Conservation (phyloP, 2,797 vertebrate genomes). For the Hoplostethus mediterraneus region DNA sequence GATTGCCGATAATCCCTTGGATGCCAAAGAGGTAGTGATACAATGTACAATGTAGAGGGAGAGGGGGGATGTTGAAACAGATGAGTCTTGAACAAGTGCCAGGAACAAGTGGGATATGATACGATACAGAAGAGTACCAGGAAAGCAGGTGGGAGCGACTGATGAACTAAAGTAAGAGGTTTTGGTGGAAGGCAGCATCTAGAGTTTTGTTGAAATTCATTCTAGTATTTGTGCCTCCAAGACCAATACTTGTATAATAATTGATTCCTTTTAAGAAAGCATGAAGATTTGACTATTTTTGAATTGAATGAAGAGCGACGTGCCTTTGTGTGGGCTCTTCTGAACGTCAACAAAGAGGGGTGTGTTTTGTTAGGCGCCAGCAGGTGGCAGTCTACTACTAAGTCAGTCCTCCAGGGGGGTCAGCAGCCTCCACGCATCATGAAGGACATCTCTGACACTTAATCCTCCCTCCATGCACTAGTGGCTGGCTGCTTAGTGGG, state of each 20-base stretch:
- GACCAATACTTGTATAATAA: too few species aligned
- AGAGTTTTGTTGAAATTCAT: slow-evolving; percentile 3
- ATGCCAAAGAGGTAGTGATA: slow-evolving; percentile 1
- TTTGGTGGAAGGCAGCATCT: neutral
- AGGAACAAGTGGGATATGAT: neutral
- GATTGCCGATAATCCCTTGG: neutral
- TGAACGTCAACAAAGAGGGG: neutral
- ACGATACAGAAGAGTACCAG: neutral
- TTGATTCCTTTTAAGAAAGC: neutral
- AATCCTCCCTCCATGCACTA: slow-evolving; percentile 54
- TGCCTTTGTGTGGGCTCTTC: slow-evolving; percentile 3
- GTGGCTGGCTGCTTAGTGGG: slow-evolving; percentile 43
- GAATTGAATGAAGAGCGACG: neutral
- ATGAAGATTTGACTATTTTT: neutral
- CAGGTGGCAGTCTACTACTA: slow-evolving; percentile 76
- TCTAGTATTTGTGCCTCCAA: neutral
- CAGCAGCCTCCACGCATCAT: slow-evolving; percentile 37
- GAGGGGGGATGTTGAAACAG: slow-evolving; percentile 2
- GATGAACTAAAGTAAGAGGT: too few species aligned
- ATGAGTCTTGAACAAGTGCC: slow-evolving; percentile 19
- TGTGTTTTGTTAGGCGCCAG: slow-evolving; percentile 52
- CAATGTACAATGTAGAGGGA: neutral
- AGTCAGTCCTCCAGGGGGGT: slow-evolving; percentile 7
- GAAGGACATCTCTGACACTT: slow-evolving; percentile 51
- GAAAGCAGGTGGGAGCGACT: neutral